Base-by-base conservation (phyloP, 2,797 vertebrate genomes). In the Melanogrammus aeglefinus region DNA sequence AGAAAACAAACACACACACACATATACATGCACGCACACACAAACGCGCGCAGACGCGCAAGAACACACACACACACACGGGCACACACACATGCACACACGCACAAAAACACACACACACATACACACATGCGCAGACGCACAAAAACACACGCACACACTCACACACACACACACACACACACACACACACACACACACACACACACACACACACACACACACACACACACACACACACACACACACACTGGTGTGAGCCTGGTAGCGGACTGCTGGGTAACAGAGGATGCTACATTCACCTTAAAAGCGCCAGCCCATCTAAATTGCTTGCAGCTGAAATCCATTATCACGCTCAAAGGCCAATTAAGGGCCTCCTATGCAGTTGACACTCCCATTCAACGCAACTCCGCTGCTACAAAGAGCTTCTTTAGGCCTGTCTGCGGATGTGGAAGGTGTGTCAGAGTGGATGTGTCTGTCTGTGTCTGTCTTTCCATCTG, bases 291-390 rank as follows among this genome's bases (percentile, higher is more conserved):
- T 77, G 82, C 66, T 85, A 83, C 84, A 4, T 90, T 88, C 77
- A 86, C 84, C 84, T 83, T 85, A 83, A 57, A 87, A 72, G 81
- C 74, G 79, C 76, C 75, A 76, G 84, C 82, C 82, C 81, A 75
- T 85, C 80, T 75, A 82, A 89, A 91, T 84, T 80, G 81, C 83
- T 73, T 86, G 76, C 78, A 87, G 83, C 78, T 82, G 78, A 89
- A 81, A 1, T 63, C 76, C 78, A 87, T 91, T 87, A 80, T 70
- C 88, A 87, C 90, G 83, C 86, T 85, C 80, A 86, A 84, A 87
- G 78, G 79, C 81, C 84, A 86, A 87, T 91, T 91, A 84, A 82
- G 81, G 77, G 57, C n/a, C 75, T 57, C 72, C 79, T 80, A 82
- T 35, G 31, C n/a, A 57, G 29, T 41, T 36, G 36, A 85, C 76